These are phyloP conservation scores for Bursaphelenchus okinawaensis DNA, from an alignment of 2,888 invertebrate genomes.

Conservation along the genomic window DNA sequence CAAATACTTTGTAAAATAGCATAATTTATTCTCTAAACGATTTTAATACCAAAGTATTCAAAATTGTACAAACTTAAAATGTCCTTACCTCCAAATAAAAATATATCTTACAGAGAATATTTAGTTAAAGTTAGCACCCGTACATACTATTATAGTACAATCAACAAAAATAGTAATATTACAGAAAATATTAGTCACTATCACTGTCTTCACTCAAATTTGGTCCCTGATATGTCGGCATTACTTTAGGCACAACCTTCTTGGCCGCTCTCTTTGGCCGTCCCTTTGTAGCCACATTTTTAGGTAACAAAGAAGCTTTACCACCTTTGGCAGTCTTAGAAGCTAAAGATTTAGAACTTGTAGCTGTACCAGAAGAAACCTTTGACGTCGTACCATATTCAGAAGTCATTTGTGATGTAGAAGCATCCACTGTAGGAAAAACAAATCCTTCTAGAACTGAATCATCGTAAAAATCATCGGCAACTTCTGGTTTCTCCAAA, in stretches of 20 bases:
- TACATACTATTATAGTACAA: too few species aligned
- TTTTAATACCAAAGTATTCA: too few species aligned
- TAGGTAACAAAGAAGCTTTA: too few species aligned
- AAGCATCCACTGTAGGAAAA: too few species aligned
- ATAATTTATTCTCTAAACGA: too few species aligned
- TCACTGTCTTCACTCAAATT: not conserved
- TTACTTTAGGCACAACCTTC: not conserved
- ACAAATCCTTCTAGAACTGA: not conserved
- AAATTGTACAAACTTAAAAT: too few species aligned
- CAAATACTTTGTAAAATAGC: too few species aligned
- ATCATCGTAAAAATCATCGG: not conserved
- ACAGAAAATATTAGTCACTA: not conserved
- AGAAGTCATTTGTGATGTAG: too few species aligned
- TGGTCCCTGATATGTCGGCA: not conserved
- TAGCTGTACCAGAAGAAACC: not conserved
- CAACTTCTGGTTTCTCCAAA: not conserved
- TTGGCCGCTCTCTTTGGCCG: not conserved
- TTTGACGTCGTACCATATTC: too few species aligned
- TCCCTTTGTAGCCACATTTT: not conserved
- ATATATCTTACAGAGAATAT: too few species aligned
- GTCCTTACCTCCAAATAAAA: too few species aligned
- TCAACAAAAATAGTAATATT: not conserved
- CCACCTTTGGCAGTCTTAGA: not conserved
- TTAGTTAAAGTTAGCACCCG: too few species aligned
- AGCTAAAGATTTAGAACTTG: not conserved